phyloP scores from a whole-genome alignment of 2,888 invertebrate genomes.

The Coecobrya sp. region DNA sequence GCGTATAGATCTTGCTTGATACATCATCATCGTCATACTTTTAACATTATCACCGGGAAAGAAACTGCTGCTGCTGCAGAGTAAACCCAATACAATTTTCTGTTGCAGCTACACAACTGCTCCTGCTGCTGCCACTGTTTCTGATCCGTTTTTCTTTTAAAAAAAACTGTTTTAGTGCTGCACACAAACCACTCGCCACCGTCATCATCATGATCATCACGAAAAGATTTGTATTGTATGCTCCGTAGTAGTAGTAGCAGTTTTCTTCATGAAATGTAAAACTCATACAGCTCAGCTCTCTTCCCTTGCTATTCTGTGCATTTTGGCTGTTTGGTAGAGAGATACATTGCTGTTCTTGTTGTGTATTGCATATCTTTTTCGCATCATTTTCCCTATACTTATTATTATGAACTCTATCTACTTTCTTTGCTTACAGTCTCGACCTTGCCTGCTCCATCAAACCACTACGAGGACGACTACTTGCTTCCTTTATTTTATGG shows the following conservation, averaged over 20 bases:
- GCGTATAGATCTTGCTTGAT: constrained; percentile 6
- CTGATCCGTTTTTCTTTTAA: not conserved
- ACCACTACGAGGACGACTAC: constrained; percentile 36
- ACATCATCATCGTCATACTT: constrained; percentile 36
- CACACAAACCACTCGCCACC: constrained; percentile 20
- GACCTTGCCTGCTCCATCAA: constrained; percentile 37
- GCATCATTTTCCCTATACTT: not conserved
- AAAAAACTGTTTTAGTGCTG: not conserved
- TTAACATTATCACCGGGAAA: not conserved
- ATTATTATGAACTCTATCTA: not conserved
- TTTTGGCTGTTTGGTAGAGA: not conserved
- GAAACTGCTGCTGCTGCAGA: not conserved
- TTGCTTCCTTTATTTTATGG: constrained; percentile 37
- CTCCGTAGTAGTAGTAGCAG: too few species aligned
- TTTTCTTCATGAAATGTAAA: too few species aligned
- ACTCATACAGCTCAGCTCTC: not conserved
- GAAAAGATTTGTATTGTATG: not conserved
- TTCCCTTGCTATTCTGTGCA: not conserved
- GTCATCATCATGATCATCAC: constrained; percentile 7
- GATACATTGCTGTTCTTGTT: constrained; percentile 16
- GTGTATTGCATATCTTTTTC: constrained; percentile 25
- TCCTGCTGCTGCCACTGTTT: not conserved
- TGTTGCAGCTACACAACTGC: not conserved
- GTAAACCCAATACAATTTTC: not conserved
- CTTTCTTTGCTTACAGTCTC: constrained; percentile 1